Conservation (phyloP, 2,113 vertebrate genomes). For the Sturnus vulgaris region DNA sequence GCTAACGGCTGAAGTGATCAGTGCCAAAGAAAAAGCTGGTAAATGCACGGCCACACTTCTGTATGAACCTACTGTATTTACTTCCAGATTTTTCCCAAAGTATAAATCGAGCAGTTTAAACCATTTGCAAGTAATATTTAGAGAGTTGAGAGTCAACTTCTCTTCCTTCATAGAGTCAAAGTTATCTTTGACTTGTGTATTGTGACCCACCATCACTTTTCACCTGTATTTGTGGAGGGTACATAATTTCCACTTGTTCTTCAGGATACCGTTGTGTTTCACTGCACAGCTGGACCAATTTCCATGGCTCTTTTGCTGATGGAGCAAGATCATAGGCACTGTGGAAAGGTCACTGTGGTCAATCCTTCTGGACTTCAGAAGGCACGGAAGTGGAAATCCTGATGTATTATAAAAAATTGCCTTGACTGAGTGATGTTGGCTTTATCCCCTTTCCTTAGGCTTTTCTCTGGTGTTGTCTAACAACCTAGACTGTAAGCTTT, state of each 20-base stretch:
- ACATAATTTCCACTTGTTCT: neutral
- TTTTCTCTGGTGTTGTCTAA: neutral
- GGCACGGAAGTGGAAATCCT: neutral
- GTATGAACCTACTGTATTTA: neutral
- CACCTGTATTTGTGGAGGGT: neutral
- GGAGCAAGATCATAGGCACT: neutral
- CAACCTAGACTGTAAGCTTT: neutral
- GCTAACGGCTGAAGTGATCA: slow-evolving; percentile 46
- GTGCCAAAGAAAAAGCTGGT: slow-evolving; percentile 72
- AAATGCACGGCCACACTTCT: neutral
- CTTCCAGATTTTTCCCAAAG: neutral
- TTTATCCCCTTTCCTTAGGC: neutral
- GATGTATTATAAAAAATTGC: neutral
- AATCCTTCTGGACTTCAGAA: neutral
- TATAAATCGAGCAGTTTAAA: neutral
- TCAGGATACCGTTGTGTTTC: neutral
- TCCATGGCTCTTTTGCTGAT: neutral
- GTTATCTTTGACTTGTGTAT: neutral
- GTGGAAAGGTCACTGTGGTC: neutral
- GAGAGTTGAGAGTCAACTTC: neutral
- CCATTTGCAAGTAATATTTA: neutral
- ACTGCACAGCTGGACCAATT: neutral
- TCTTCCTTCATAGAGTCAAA: neutral
- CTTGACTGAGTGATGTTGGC: neutral
- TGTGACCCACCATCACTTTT: neutral